Conservation (phyloP, 2,113 vertebrate species). For the Leptobrachium leishanense region DNA sequence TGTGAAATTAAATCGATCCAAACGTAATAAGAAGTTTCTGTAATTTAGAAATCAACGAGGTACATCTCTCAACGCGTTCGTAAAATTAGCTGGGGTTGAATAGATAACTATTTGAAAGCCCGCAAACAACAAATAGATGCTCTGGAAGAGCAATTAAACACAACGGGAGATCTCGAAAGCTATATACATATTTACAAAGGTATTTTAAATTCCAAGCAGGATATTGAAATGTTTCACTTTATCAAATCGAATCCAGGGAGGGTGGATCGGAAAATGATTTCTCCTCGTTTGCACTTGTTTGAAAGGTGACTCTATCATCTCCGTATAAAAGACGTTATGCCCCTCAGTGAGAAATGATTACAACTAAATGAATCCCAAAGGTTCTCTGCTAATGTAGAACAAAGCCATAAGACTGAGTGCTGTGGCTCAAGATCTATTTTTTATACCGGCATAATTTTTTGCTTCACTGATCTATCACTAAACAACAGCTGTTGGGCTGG, state of each 20-base stretch:
- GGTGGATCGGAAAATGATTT: constrained; percentile 66
- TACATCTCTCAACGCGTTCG: too few species aligned
- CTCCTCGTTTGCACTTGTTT: constrained; percentile 74
- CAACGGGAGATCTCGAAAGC: constrained; percentile 24
- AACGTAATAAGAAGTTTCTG: too few species aligned
- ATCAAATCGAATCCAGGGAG: constrained; percentile 63
- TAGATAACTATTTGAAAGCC: too few species aligned
- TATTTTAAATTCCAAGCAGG: constrained; percentile 56
- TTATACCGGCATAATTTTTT: constrained; percentile 83
- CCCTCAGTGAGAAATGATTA: constrained; percentile 81
- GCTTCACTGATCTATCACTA: constrained; percentile 90
- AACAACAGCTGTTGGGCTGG: constrained; percentile 82
- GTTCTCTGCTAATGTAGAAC: constrained; percentile 71
- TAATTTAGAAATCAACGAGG: too few species aligned
- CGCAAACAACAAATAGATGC: constrained; percentile 1
- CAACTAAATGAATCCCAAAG: constrained; percentile 80
- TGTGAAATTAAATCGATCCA: too few species aligned
- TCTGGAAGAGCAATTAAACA: constrained; percentile 53
- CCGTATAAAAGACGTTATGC: constrained; percentile 73
- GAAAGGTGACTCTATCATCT: constrained; percentile 81
- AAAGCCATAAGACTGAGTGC: constrained; percentile 71
- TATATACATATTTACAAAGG: constrained; percentile 56
- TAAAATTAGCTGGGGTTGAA: too few species aligned
- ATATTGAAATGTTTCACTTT: constrained; percentile 51
- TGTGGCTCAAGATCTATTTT: constrained; percentile 76